Base-by-base conservation (phyloP, 2,797 vertebrate species). In the Poeciliopsis presidionis region DNA sequence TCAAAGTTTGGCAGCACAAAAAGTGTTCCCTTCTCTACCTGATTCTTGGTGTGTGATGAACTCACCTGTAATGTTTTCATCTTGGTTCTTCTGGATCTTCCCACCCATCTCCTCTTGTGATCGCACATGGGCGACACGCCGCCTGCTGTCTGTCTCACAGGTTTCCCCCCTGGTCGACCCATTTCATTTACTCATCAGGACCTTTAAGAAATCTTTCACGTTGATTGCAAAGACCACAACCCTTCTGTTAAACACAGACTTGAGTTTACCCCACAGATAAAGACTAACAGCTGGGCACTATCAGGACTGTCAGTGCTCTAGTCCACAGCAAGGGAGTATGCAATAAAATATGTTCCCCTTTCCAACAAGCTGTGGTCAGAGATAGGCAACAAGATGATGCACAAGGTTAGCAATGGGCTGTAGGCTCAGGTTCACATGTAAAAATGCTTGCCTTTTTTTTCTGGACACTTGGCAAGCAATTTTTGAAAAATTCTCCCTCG, bases 1-100 rank as follows among this genome's bases (percentile, higher is more conserved):
- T 36, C 57, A 30, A 57, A 41, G 9, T 79, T 59, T 70, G 59
- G n/a, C 59, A 33, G 25, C 4, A 73, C 36, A 53, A 36, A 59
- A 59, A 30, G 28, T 30, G 55, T 59, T 59, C 30, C 13, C 55
- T 59, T 77, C 72, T 13, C 81, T 73, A 65, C 79, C 76, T 59
- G 25, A 59, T 59, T 77, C 79, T 49, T 79, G 76, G 71, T 84
- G 61, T 67, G 79, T 80, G 2, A 84, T 80, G 18, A 75, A 14
- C 51, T 86, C 28, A 16, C 57, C 57, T 59, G 28, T 30, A 30
- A 59, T 13, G 5, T 59, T 30, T 57, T 59, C 41, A n/a, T 80
- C 51, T 39, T 18, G 11, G 51, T 25, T 43, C 55, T 74, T 16
- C 12, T 28, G 55, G 57, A 61, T 18, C 57, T 33, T 61, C 57